Evolutionary conservation across 2,797 vertebrate genomes (phyloP).

Genomic region (Masticophis lateralis): DNA sequence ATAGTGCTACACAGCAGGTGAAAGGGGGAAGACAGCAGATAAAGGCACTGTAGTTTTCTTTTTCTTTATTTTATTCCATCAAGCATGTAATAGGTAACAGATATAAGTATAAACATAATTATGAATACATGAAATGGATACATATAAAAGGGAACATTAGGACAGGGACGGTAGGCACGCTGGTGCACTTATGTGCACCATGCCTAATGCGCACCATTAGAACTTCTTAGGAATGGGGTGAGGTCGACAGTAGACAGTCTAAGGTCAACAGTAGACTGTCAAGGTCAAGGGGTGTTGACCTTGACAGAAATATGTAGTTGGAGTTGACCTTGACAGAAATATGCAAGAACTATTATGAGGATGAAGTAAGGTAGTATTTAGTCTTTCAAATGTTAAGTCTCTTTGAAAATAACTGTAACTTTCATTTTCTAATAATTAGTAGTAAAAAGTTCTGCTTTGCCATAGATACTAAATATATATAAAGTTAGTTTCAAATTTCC

Average conservation of each 20-base stretch:
- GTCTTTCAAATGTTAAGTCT: not conserved
- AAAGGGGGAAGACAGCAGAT: not conserved
- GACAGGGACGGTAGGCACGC: no score
- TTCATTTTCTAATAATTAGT: not conserved
- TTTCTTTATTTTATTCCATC: no score
- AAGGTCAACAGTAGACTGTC: no score
- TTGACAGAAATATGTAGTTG: not conserved
- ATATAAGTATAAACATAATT: no score
- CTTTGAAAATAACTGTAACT: not conserved
- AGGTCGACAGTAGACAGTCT: no score
- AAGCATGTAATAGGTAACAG: no score
- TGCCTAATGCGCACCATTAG: no score
- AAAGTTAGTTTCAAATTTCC: not conserved
- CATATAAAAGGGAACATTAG: no score
- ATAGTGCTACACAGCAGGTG: not conserved
- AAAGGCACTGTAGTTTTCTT: not conserved
- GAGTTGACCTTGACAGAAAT: not conserved
- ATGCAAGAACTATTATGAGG: not conserved
- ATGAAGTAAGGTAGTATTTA: not conserved
- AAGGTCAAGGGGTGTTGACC: not conserved
- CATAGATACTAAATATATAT: not conserved
- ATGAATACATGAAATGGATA: no score
- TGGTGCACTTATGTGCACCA: no score
- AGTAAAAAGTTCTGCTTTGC: not conserved
- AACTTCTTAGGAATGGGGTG: no score